phyloP scores from a whole-genome alignment of 2,888 invertebrate genomes.

The Halictus ligatus region DNA sequence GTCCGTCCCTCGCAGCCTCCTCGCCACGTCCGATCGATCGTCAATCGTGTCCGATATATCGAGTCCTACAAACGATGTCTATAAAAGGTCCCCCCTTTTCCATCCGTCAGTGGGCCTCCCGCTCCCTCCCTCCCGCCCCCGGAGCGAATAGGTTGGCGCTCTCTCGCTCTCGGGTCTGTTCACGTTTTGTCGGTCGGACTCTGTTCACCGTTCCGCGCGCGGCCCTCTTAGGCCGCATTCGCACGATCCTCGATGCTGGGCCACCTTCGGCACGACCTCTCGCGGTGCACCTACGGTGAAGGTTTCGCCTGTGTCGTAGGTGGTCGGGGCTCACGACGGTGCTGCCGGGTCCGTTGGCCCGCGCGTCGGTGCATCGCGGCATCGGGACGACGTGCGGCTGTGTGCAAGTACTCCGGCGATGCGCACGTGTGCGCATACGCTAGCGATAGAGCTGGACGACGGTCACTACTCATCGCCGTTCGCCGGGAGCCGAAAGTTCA shows the following conservation, averaged over 20 bases:
- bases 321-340: constrained; percentile 58
- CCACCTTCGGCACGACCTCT: constrained; percentile 83
- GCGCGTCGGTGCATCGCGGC: constrained; percentile 22
- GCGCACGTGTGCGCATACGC: constrained; percentile 21
- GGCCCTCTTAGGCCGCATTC: constrained; percentile 75
- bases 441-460: constrained; percentile 78
- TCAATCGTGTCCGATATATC: constrained; percentile 69
- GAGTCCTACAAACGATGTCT: constrained; percentile 71
- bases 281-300: constrained; percentile 72
- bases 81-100: constrained; percentile 64
- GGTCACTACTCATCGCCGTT: constrained; percentile 80
- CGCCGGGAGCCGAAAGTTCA: constrained; percentile 78
- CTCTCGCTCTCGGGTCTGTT: constrained; percentile 14
- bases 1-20: constrained; percentile 25
- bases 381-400: constrained; percentile 7
- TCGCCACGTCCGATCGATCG: constrained; percentile 56
- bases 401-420: constrained; percentile 13
- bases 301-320: constrained; percentile 71
- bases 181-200: constrained; percentile 42
- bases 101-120: constrained; percentile 37
- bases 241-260: constrained; percentile 82
- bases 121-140: neutral
- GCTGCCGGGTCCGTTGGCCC: constrained; percentile 28
- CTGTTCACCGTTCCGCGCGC: constrained; percentile 62
- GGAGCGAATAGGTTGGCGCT: neutral